Evolutionary conservation across 2,113 vertebrate genomes (phyloP).

Genomic region (Sturnus vulgaris): DNA sequence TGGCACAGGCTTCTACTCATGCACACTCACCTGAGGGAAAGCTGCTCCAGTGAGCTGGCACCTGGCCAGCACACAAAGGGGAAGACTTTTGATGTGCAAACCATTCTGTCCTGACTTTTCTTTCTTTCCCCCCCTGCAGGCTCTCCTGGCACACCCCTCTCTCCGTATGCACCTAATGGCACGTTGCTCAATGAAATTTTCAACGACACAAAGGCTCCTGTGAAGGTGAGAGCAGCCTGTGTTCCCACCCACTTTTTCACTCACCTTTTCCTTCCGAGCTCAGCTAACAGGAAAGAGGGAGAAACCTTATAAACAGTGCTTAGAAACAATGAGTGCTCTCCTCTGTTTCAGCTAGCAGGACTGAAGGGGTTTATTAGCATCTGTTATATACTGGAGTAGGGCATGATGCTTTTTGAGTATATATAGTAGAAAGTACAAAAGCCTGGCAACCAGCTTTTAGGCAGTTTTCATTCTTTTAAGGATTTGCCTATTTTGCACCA

Average conservation of each 20-base stretch:
- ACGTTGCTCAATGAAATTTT: constrained; percentile 56
- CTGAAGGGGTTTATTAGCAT: background rate
- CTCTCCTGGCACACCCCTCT: background rate
- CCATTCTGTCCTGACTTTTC: background rate
- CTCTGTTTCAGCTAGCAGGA: background rate
- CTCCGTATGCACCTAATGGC: constrained; percentile 11
- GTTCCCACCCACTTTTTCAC: background rate
- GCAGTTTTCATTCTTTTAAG: background rate
- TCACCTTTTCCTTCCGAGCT: background rate
- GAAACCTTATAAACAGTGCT: background rate
- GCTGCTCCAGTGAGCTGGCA: background rate
- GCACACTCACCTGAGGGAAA: background rate
- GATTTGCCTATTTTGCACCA: background rate
- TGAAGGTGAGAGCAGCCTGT: constrained; percentile 60
- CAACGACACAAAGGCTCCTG: constrained; percentile 52
- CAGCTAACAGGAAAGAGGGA: background rate
- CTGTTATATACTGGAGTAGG: background rate
- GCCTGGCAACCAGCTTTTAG: background rate
- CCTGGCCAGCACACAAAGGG: background rate
- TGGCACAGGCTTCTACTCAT: background rate
- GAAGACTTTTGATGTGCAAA: background rate
- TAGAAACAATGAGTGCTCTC: background rate
- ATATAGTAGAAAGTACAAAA: background rate
- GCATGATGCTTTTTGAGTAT: background rate
- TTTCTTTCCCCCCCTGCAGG: background rate